Conservation (phyloP, 2,797 vertebrate genomes). For the Epinephelus awoara region DNA sequence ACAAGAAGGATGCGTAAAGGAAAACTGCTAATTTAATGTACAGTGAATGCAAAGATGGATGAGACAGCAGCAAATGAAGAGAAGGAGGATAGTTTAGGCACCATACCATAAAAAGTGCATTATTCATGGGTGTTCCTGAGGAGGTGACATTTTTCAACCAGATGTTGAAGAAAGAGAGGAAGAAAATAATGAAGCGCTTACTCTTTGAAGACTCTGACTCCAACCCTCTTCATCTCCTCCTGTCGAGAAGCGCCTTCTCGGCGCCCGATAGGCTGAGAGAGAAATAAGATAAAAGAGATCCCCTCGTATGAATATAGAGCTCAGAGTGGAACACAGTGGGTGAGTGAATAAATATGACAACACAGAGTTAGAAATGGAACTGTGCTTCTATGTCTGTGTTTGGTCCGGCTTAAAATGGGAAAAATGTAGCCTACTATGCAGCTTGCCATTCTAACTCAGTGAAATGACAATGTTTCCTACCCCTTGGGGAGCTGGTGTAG, state of each 20-base stretch:
- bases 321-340: conserved; percentile 28
- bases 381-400: conserved; percentile 16
- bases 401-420: conserved; percentile 1
- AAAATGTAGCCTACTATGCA: neutral
- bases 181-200: conserved; percentile 79
- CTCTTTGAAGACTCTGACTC: conserved; percentile 94
- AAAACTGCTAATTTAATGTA: conserved; percentile 43
- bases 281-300: conserved; percentile 65
- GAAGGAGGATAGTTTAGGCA: conserved; percentile 4
- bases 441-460: neutral
- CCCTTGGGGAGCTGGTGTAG: conserved; percentile 92
- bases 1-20: conserved; percentile 20
- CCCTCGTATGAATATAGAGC: conserved; percentile 33
- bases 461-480: conserved; percentile 73
- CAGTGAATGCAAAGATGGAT: conserved; percentile 18
- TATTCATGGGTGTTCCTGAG: conserved; percentile 58
- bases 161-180: conserved; percentile 52
- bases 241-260: conserved; percentile 90
- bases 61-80: conserved; percentile 23
- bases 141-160: conserved; percentile 37
- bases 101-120: conserved; percentile 37
- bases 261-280: conserved; percentile 85
- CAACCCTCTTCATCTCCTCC: conserved; percentile 95
- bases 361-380: conserved; percentile 44
- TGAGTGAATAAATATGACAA: conserved; percentile 53